Evolutionary conservation across 2,888 invertebrate species (phyloP).

Genomic region (Cryptocheilus praepositus): DNA sequence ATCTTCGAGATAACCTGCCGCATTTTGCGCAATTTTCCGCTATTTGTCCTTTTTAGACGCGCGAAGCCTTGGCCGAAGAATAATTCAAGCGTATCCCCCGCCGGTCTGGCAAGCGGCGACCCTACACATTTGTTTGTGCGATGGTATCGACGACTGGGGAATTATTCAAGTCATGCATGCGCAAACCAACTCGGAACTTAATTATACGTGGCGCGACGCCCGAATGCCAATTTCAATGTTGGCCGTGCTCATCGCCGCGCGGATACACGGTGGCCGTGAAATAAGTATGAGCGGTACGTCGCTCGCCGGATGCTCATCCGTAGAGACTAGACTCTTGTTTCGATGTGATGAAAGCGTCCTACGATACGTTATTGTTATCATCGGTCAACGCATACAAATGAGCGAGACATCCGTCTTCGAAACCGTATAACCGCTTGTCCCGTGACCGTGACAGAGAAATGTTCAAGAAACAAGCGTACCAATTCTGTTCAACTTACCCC

Average conservation of each 20-base stretch:
- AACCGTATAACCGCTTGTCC: not conserved
- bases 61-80: slow-evolving; percentile 14
- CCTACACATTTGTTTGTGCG: slow-evolving; percentile 39
- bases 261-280: slow-evolving; percentile 61
- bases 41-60: not conserved
- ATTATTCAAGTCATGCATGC: slow-evolving; percentile 68
- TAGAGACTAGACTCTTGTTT: not conserved
- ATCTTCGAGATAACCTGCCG: too few relatives aligned
- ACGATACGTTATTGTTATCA: not conserved
- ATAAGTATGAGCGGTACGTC: slow-evolving; percentile 57
- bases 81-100: slow-evolving; percentile 31
- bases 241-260: slow-evolving; percentile 58
- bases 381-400: not conserved
- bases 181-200: slow-evolving; percentile 70
- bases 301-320: not conserved
- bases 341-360: not conserved
- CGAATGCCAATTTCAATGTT: slow-evolving; percentile 70
- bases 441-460: not conserved
- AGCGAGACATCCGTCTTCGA: too few relatives aligned
- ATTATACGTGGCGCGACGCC: slow-evolving; percentile 68
- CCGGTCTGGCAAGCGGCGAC: slow-evolving; percentile 16
- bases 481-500: slow-evolving; percentile 84
- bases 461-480: slow-evolving; percentile 16
- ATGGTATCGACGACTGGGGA: slow-evolving; percentile 42
- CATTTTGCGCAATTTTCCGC: too few relatives aligned